Percentiles rank a stretch among this genome's conserved stretches.
phyloP scores from a whole-genome alignment of 2,113 vertebrate genomes.

The Corynorhinus townsendii region DNA sequence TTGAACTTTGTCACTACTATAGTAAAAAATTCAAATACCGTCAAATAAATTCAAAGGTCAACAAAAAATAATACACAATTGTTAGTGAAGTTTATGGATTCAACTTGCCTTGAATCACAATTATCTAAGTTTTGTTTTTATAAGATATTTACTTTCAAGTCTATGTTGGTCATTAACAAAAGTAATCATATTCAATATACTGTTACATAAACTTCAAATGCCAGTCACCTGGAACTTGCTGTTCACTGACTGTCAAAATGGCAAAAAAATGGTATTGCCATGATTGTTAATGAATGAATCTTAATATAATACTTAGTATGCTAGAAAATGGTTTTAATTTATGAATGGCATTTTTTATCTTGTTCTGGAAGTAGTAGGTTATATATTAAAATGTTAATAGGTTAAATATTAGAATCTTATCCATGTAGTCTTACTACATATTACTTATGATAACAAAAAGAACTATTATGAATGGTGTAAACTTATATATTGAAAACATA shows the following conservation, averaged over 20 bases:
- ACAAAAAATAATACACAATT: neutral
- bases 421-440: neutral
- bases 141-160: slow-evolving; percentile 52
- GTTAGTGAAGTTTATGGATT: neutral
- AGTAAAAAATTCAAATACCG: slow-evolving; percentile 25
- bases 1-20: slow-evolving; percentile 44
- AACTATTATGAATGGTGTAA: neutral
- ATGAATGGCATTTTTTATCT: neutral
- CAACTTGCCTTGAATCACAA: slow-evolving; percentile 24
- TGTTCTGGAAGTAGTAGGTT: slow-evolving; percentile 25
- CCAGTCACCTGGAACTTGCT: neutral
- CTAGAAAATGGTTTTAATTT: slow-evolving; percentile 41
- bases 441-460: neutral
- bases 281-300: slow-evolving; percentile 10
- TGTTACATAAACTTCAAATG: slow-evolving; percentile 43
- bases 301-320: neutral
- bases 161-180: slow-evolving; percentile 37
- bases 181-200: slow-evolving; percentile 23
- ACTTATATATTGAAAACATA: neutral
- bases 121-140: neutral
- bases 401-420: neutral
- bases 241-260: slow-evolving; percentile 21
- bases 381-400: neutral
- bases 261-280: slow-evolving; percentile 13
- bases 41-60: slow-evolving; percentile 9